A percentile compares a stretch with the other conserved stretches of the same genome.
Conservation (phyloP, 2,888 invertebrate species). For the Trypoxylon attenuatum region DNA sequence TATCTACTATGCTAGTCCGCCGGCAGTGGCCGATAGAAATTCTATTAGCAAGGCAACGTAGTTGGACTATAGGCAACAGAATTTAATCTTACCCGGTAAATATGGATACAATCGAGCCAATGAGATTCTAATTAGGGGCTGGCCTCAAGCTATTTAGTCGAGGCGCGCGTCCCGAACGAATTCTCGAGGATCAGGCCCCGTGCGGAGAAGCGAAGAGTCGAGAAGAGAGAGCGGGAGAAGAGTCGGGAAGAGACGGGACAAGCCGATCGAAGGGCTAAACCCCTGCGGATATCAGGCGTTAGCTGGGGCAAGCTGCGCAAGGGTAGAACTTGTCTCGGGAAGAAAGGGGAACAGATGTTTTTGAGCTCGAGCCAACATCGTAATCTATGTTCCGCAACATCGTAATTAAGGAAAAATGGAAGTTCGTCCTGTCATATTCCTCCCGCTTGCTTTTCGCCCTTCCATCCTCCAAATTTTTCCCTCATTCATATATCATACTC, state of each 20-base stretch:
- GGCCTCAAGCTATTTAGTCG: slow-evolving; percentile 64
- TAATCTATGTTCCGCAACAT: slow-evolving; percentile 74
- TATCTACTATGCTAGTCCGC: no score
- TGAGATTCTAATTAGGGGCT: slow-evolving; percentile 62
- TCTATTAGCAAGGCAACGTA: no score
- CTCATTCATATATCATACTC: neutral
- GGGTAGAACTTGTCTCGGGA: slow-evolving; percentile 61
- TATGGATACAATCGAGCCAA: slow-evolving; percentile 21
- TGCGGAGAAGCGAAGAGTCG: neutral
- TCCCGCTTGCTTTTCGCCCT: neutral
- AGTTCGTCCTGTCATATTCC: slow-evolving; percentile 32
- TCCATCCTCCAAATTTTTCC: neutral
- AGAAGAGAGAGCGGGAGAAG: neutral
- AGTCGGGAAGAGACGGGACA: slow-evolving; percentile 20
- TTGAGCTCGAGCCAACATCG: slow-evolving; percentile 72
- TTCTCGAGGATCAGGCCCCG: slow-evolving; percentile 40
- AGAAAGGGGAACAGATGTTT: slow-evolving; percentile 73
- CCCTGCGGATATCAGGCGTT: slow-evolving; percentile 67
- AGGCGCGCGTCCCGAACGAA: slow-evolving; percentile 59
- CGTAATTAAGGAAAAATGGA: slow-evolving; percentile 73
- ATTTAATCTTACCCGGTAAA: no score
- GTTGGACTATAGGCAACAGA: no score
- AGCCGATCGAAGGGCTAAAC: slow-evolving; percentile 61
- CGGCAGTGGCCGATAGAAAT: no score
- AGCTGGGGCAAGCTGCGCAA: slow-evolving; percentile 56